Percentiles rank a stretch among this genome's conserved stretches.
phyloP scores from a whole-genome alignment of 2,113 vertebrate species.

The Pogona vitticeps region DNA sequence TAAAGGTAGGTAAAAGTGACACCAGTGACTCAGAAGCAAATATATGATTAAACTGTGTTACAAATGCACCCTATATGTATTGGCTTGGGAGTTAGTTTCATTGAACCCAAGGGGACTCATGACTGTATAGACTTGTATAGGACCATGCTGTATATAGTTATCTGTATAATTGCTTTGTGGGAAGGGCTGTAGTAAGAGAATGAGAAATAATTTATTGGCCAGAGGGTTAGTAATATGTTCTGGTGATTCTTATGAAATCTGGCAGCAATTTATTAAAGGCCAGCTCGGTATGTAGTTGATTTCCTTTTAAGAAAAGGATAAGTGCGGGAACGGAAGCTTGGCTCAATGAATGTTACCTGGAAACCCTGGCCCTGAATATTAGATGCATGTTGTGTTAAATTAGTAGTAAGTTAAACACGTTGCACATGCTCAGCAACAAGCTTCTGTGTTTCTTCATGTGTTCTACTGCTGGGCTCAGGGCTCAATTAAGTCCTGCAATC shows the following conservation, averaged over 20 bases:
- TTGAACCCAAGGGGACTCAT: not conserved
- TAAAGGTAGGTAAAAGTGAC: too few relatives aligned
- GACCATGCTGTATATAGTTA: not conserved
- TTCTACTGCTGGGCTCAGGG: not conserved
- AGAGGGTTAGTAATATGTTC: not conserved
- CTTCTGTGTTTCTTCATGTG: not conserved
- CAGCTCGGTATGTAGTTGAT: not conserved
- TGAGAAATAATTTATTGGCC: not conserved
- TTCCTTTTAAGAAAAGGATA: not conserved
- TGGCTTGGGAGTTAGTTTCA: not conserved
- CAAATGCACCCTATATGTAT: not conserved
- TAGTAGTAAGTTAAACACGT: not conserved
- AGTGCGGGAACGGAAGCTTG: not conserved
- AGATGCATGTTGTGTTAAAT: not conserved
- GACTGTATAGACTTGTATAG: not conserved
- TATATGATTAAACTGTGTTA: not conserved
- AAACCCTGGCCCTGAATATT: not conserved
- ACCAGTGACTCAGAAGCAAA: not conserved
- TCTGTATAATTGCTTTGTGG: not conserved
- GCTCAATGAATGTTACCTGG: not conserved
- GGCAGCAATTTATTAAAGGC: not conserved
- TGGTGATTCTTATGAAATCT: not conserved
- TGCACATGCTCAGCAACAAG: not conserved
- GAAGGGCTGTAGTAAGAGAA: not conserved
- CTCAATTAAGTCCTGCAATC: not conserved